A percentile compares a stretch with the other conserved stretches of the same genome.
These are phyloP conservation scores for Calameuta idolon DNA, from an alignment of 2,888 invertebrate species.

Conservation along the genomic window DNA sequence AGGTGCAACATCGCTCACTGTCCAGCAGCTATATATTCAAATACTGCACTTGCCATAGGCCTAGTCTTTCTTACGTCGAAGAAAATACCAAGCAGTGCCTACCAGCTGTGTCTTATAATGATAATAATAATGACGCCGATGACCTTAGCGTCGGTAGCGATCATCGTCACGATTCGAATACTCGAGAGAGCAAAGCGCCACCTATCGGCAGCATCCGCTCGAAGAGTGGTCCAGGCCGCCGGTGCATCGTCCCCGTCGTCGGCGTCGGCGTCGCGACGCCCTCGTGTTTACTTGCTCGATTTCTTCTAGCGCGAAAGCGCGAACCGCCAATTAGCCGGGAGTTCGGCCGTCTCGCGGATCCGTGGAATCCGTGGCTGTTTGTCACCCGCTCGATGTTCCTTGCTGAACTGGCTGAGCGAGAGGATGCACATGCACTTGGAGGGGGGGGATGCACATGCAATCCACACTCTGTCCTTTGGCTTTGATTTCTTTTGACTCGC, in stretches of 20 bases:
- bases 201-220: background rate
- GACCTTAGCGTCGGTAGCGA: background rate
- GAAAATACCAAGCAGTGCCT: background rate
- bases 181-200: background rate
- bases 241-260: constrained; percentile 11
- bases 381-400: constrained; percentile 44
- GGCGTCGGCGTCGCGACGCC: constrained; percentile 20
- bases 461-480: background rate
- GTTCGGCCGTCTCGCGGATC: constrained; percentile 53
- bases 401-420: background rate
- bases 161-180: background rate
- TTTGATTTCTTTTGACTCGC: background rate
- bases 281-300: constrained; percentile 17
- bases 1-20: constrained; percentile 65
- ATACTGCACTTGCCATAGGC: constrained; percentile 35
- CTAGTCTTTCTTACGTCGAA: constrained; percentile 8
- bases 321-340: constrained; percentile 61
- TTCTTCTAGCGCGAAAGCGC: constrained; percentile 44
- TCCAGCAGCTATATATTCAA: constrained; percentile 59
- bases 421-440: background rate
- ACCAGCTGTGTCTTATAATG: background rate
- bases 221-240: background rate
- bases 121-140: background rate
- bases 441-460: background rate
- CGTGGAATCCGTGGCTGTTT: constrained; percentile 59